Percentiles rank a stretch among this genome's conserved stretches.
Conservation (phyloP, 2,797 vertebrate genomes). For the Alosa sapidissima region DNA sequence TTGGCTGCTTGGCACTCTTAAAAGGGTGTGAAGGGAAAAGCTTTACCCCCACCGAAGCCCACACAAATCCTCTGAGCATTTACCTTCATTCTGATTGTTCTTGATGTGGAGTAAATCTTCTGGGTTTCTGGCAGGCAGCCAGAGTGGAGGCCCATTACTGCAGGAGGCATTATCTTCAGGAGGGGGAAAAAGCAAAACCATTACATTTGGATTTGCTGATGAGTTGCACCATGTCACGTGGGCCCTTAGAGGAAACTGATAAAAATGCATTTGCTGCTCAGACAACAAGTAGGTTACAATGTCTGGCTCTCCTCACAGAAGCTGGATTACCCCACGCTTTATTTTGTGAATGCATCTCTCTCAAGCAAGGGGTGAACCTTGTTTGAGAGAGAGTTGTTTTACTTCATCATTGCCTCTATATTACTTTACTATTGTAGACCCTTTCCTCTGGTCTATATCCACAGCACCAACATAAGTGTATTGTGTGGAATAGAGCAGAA, state of each 20-base stretch:
- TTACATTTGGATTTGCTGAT: constrained; percentile 35
- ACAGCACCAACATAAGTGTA: not conserved
- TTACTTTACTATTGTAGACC: no score
- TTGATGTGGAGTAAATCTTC: constrained; percentile 77
- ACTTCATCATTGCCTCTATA: not conserved
- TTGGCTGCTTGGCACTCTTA: not conserved
- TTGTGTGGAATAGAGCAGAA: not conserved
- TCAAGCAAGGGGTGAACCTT: no score
- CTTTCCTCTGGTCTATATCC: not conserved
- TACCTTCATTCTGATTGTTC: constrained; percentile 87
- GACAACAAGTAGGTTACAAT: constrained; percentile 31
- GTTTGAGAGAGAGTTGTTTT: not conserved
- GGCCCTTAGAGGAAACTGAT: constrained; percentile 20
- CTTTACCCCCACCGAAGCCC: not conserved
- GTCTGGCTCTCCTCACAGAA: not conserved
- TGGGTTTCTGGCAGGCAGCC: constrained; percentile 74
- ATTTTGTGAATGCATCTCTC: not conserved
- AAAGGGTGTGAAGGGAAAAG: not conserved
- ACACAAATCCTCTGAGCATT: constrained; percentile 48
- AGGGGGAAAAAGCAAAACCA: constrained; percentile 48
- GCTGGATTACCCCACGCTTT: not conserved
- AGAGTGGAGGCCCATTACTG: constrained; percentile 57
- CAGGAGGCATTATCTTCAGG: constrained; percentile 63
- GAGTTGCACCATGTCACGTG: constrained; percentile 6
- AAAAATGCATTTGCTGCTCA: not conserved